Base-by-base conservation (phyloP, 30 jellyfish, hydroid and myxozoan genomes). In the Aurelia aurita complex sp. Pacific region DNA sequence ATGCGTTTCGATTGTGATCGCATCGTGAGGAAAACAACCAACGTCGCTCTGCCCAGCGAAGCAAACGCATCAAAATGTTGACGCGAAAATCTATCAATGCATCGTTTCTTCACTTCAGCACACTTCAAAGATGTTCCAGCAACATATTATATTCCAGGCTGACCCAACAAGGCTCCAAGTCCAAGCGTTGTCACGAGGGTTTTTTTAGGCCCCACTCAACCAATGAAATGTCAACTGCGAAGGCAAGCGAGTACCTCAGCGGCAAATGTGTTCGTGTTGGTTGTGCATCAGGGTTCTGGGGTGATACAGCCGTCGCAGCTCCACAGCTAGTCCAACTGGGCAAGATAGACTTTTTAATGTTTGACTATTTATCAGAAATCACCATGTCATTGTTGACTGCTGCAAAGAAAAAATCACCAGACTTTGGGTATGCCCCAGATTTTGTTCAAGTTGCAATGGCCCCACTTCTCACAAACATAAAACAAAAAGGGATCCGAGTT, bases 271-370 rank as follows among this genome's bases (percentile, higher is more conserved):
- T 91, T 10, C 82, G 96, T 52, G 87, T 91, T 52, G 98, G 98
- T 11, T 91, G 98, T 80, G 98, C 98, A 12, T 91, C 98, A 36
- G 98, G 98, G 34, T 91, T 91, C 66, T 91, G 98, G 98, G 98
- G 98, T 6, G 98, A 91, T 74, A 91, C 98, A 38, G 79, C 95
- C 1, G 89, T 81, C 38, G 94, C 98, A 69, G 98, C 98, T 46
- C 98, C 98, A 52, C 98, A 91, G 70, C 90, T 91, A 67, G 96
- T 91, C 15, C 92, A 87, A 18, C 63, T 73, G 64, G 98, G 98
- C 29, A 80, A 87, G 14, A 66, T 91, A 7, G 93, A 91, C 65
- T 91, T 67, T 72, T 60, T 91, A 76, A 96, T 91, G 78, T 91
- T 91, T 91, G 98, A 91, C 69, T 91, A 91, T 67, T 50, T 91